These are phyloP conservation scores for Heteropelma amictum DNA, from an alignment of 2,888 invertebrate genomes.

Conservation along the genomic window DNA sequence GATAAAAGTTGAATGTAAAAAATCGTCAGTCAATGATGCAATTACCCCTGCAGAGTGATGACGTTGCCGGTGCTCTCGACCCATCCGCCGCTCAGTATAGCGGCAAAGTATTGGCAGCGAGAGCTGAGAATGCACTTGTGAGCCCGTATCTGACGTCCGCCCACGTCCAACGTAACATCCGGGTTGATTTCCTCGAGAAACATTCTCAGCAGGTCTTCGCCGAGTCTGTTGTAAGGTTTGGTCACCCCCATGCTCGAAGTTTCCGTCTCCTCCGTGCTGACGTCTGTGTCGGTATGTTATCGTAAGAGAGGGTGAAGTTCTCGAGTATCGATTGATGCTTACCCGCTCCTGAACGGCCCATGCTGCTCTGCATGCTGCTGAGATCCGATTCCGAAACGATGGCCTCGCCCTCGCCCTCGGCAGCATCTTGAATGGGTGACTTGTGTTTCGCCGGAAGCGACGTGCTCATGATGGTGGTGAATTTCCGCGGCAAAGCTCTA, in stretches of 20 bases:
- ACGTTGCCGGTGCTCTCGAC: conserved; percentile 89
- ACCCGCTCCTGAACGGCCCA: conserved; percentile 78
- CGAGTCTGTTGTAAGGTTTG: conserved; percentile 81
- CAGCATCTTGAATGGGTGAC: conserved; percentile 70
- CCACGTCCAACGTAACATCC: conserved; percentile 91
- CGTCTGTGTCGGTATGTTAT: conserved; percentile 69
- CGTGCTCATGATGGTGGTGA: conserved; percentile 71
- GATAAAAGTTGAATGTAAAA: too few relatives aligned
- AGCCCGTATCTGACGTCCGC: conserved; percentile 89
- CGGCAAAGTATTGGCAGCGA: conserved; percentile 95
- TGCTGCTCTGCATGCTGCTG: conserved; percentile 79
- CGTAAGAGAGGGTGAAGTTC: too few relatives aligned
- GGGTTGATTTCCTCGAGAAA: conserved; percentile 94
- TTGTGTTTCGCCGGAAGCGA: conserved; percentile 72
- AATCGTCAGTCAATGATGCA: neutral
- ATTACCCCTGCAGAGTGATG: conserved; percentile 89
- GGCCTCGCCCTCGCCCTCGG: conserved; percentile 70
- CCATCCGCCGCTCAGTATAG: conserved; percentile 92
- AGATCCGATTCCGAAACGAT: conserved; percentile 78
- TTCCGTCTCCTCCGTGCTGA: conserved; percentile 79
- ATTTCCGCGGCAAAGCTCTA: conserved; percentile 67
- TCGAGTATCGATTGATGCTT: too few relatives aligned
- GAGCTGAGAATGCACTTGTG: conserved; percentile 96
- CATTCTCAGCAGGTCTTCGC: conserved; percentile 93
- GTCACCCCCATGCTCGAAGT: conserved; percentile 74